These are phyloP conservation scores for Morinoia aosen DNA, from an alignment of 2,888 invertebrate species.

Conservation along the genomic window DNA sequence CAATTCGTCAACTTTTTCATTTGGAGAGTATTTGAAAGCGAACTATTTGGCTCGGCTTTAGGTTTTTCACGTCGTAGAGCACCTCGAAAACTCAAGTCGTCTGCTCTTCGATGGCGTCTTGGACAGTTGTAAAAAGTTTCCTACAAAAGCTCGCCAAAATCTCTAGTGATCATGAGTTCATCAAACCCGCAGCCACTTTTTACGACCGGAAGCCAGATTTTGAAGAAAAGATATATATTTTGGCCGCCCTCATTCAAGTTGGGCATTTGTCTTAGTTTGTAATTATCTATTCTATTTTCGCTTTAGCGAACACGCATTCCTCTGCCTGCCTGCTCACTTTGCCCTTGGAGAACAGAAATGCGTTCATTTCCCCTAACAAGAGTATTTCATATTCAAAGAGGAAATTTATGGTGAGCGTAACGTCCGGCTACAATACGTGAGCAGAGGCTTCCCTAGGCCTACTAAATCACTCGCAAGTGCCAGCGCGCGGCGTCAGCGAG, in stretches of 20 bases:
- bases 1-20: slow-evolving; percentile 51
- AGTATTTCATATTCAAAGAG: slow-evolving; percentile 37
- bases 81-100: slow-evolving; percentile 46
- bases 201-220: slow-evolving; percentile 34
- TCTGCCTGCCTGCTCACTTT: not conserved
- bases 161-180: slow-evolving; percentile 41
- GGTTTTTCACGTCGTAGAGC: slow-evolving; percentile 49
- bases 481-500: not conserved
- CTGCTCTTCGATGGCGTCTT: slow-evolving; percentile 30
- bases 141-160: slow-evolving; percentile 17
- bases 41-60: slow-evolving; percentile 44
- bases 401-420: slow-evolving; percentile 25
- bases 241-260: not conserved
- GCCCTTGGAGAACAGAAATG: not conserved
- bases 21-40: slow-evolving; percentile 46
- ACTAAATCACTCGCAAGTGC: slow-evolving; percentile 34
- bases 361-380: slow-evolving; percentile 32
- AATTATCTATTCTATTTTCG: not conserved
- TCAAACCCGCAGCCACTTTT: slow-evolving; percentile 40
- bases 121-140: not conserved
- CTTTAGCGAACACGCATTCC: not conserved
- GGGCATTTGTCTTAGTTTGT: not conserved
- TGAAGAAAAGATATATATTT: not conserved
- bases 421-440: slow-evolving; percentile 47
- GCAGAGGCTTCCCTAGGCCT: not conserved